Conservation (phyloP, 2,113 vertebrate genomes). For the Trichechus manatus region DNA sequence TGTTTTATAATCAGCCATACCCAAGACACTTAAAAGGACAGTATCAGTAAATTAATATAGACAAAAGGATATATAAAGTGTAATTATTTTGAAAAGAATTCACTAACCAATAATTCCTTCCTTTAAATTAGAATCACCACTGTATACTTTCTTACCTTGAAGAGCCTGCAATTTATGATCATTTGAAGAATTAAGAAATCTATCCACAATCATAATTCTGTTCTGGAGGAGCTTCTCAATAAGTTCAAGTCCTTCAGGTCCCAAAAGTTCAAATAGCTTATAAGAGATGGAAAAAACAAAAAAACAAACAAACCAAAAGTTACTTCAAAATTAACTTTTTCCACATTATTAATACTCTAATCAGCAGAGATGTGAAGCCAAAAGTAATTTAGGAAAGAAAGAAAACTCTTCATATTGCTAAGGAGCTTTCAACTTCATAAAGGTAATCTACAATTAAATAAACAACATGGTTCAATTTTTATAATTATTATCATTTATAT, state of each 20-base stretch:
- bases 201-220: conserved; percentile 92
- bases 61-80: conserved; percentile 28
- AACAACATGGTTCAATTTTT: background rate
- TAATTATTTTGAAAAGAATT: conserved; percentile 36
- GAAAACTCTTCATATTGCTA: background rate
- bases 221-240: conserved; percentile 96
- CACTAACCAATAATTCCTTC: conserved; percentile 34
- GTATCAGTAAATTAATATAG: background rate
- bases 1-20: background rate
- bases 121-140: conserved; percentile 39
- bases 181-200: conserved; percentile 87
- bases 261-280: conserved; percentile 97
- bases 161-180: conserved; percentile 89
- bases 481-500: conserved; percentile 56
- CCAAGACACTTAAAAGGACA: conserved; percentile 19
- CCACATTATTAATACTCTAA: conserved; percentile 10
- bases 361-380: background rate
- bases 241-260: conserved; percentile 96
- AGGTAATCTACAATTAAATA: background rate
- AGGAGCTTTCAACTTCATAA: background rate
- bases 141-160: conserved; percentile 89
- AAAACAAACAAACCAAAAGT: conserved; percentile 35
- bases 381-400: background rate
- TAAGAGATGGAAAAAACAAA: background rate
- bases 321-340: conserved; percentile 42